Evolutionary conservation across 2,113 vertebrate species (phyloP), one percentile per base, ranked within the genome.

Genomic region (Halichoerus grypus): DNA sequence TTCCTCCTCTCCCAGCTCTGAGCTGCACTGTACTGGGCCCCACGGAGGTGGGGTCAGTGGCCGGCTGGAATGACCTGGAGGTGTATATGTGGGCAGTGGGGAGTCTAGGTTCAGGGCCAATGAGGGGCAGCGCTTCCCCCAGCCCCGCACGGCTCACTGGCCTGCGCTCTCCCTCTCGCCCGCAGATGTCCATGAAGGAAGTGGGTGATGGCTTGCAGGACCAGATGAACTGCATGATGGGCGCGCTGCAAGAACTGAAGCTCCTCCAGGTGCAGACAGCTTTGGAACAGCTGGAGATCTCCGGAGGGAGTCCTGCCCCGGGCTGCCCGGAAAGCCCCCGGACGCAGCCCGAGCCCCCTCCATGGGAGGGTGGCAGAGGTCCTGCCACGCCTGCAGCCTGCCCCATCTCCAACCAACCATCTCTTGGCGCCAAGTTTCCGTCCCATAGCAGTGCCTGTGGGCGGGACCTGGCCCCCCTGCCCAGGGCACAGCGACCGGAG

Each of bases 221-320:
- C 95, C 99, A 99, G 99, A 99, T 99, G 99, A 99, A 99, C 98
- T 99, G 99, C 97, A 99, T 99, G 99, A 99, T 99, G 99, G 99
- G 99, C 0, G 99, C 99, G 0, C 99, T 99, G 77, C 99, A 99
- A 98, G 99, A 99, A 98, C 99, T 99, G 98, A 99, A 99, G 97
- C 99, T 99, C 36, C 99, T 99, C 24, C 99, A 99, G 98, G 99
- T 99, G 13, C 99, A 99, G 98, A 99, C 99, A 0, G 99, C 99
- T 0, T 86, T 99, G 95, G 99, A 99, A 94, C 99, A 99, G 97
- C 89, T 99, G 95, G 99, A 99, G 93, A 99, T 99, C 95, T 99
- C 99, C 0, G 99, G 98, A 79, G 98, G 98, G 24, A 89, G 97
- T 51, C 94, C 95, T 4, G 77, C 39, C 49, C 39, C 81, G 2